Evolutionary conservation across 2,113 vertebrate genomes (phyloP).

Genomic region (Oenanthe oenanthe): DNA sequence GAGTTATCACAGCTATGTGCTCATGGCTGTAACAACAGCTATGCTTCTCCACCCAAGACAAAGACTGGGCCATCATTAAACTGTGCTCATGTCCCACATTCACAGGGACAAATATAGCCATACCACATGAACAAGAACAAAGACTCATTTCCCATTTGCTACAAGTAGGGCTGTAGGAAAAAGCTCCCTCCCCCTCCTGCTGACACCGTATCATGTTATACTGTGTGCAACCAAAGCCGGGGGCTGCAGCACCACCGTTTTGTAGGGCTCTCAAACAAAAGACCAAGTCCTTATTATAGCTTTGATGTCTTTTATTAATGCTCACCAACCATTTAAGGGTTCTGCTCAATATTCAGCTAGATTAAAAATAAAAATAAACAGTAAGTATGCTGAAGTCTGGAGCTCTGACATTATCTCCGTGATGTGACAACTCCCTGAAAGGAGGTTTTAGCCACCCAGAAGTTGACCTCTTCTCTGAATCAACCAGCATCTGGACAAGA

Average conservation of each 20-base stretch:
- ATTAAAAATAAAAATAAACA: not conserved
- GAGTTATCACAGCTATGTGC: not conserved
- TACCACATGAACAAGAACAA: conserved; percentile 44
- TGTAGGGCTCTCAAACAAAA: not conserved
- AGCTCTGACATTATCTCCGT: not conserved
- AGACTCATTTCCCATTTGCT: conserved; percentile 11
- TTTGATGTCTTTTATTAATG: not conserved
- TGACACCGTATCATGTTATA: accelerated
- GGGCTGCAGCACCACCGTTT: not conserved
- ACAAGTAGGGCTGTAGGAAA: conserved; percentile 28
- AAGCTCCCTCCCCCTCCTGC: not conserved
- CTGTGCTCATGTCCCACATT: not conserved
- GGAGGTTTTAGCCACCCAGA: not conserved
- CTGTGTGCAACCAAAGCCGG: not conserved
- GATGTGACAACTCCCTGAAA: not conserved
- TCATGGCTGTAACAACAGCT: not conserved
- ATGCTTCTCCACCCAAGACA: not conserved
- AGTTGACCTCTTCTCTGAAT: not conserved
- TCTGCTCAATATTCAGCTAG: not conserved
- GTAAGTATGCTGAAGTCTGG: not conserved
- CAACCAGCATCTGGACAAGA: not conserved
- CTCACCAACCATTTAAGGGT: not conserved
- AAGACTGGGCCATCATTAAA: not conserved
- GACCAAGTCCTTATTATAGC: not conserved
- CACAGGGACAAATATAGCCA: not conserved